Evolutionary conservation across 2,797 vertebrate genomes (phyloP).

Genomic region (Epinephelus awoara): DNA sequence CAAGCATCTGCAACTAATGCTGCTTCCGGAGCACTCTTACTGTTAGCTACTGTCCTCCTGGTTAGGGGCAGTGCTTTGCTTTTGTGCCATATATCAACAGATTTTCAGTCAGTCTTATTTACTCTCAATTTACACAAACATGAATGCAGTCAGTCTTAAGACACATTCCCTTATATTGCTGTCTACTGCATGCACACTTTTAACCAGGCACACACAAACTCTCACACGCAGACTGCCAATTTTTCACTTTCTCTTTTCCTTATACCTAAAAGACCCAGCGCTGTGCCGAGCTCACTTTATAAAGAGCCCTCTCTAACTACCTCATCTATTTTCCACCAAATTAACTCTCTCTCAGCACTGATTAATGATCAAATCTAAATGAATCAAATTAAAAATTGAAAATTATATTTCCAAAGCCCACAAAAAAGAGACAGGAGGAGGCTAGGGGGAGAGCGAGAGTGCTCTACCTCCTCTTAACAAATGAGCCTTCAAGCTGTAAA

Average conservation of each 20-base stretch:
- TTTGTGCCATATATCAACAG: not conserved
- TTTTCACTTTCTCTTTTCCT: constrained; percentile 50
- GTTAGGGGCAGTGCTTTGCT: not conserved
- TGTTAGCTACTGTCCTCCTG: not conserved
- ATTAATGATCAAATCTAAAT: constrained; percentile 99
- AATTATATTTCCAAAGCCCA: constrained; percentile 99
- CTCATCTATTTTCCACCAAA: constrained; percentile 99
- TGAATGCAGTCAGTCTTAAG: not conserved
- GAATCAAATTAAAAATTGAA: constrained; percentile 99
- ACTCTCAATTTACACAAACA: not conserved
- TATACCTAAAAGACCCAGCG: constrained; percentile 85
- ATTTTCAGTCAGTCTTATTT: not conserved
- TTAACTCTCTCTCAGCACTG: constrained; percentile 99
- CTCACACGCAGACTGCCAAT: constrained; percentile 44
- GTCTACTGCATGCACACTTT: constrained; percentile 25
- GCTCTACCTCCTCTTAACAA: constrained; percentile 94
- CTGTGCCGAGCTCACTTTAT: constrained; percentile 90
- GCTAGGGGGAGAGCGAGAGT: constrained; percentile 90
- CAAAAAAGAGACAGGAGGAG: constrained; percentile 86
- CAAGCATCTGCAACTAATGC: not conserved
- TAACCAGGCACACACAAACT: constrained; percentile 29
- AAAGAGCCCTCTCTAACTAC: constrained; percentile 96
- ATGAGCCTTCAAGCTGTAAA: constrained; percentile 99
- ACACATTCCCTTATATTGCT: not conserved
- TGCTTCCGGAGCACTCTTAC: not conserved